phyloP scores from a whole-genome alignment of 2,113 vertebrate species.

The Toxotes chatareus region DNA sequence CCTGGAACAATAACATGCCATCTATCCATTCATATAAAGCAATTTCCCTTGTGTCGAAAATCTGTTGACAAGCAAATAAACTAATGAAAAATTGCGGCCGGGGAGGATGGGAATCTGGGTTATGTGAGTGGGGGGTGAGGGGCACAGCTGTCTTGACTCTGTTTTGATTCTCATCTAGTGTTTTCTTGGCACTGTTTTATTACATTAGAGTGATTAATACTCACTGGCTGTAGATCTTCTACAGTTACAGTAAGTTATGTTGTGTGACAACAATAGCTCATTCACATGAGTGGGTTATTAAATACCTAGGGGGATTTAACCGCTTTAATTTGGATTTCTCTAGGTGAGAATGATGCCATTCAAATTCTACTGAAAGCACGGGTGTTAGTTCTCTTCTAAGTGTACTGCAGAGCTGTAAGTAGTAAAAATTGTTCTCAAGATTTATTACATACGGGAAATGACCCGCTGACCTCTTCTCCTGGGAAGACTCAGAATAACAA shows the following conservation, averaged over 20 bases:
- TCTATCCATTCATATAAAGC: no score
- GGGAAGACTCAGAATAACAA: not conserved
- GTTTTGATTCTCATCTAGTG: not conserved
- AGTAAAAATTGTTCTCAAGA: not conserved
- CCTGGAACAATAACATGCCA: no score
- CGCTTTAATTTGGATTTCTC: not conserved
- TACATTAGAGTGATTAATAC: not conserved
- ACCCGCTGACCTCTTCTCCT: constrained; percentile 11
- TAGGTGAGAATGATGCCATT: not conserved
- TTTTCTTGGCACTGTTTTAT: not conserved
- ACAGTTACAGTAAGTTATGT: not conserved
- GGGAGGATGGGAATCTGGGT: not conserved
- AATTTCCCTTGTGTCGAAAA: not conserved
- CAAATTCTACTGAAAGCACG: not conserved
- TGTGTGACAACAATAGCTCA: not conserved
- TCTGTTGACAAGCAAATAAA: not conserved
- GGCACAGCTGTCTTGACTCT: not conserved
- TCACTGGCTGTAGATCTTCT: not conserved
- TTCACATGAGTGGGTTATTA: not conserved
- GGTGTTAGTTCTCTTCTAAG: not conserved
- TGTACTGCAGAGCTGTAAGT: not conserved
- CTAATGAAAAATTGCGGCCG: not conserved
- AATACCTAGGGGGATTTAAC: not conserved
- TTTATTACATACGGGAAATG: constrained; percentile 35
- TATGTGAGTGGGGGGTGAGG: not conserved